Evolutionary conservation across 2,888 invertebrate genomes (phyloP).

Genomic region (Erannis defoliaria): DNA sequence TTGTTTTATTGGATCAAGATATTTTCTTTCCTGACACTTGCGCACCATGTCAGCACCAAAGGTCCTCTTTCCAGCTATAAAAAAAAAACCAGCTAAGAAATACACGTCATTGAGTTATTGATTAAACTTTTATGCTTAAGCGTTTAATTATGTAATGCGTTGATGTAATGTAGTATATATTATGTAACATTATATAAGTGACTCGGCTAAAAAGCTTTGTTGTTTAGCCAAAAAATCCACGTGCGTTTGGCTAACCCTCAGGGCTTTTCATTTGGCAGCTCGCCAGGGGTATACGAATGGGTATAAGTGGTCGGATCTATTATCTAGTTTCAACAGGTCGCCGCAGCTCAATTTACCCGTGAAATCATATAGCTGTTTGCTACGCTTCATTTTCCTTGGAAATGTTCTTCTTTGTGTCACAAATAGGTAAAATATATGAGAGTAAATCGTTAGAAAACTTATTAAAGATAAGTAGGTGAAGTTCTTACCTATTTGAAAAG

Average conservation of each 20-base stretch:
- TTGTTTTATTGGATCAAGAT: too few relatives aligned
- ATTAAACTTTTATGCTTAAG: too few relatives aligned
- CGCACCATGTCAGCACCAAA: too few relatives aligned
- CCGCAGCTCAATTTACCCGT: conserved; percentile 21
- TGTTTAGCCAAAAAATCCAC: background rate
- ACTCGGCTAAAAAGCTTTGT: background rate
- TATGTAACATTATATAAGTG: background rate
- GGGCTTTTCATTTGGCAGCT: conserved; percentile 38
- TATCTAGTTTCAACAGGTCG: conserved; percentile 43
- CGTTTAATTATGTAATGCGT: too few relatives aligned
- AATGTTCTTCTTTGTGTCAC: conserved; percentile 4
- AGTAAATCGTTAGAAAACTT: too few relatives aligned
- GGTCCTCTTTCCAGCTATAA: too few relatives aligned
- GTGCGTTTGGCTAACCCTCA: background rate
- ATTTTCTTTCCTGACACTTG: too few relatives aligned
- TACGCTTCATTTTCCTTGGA: conserved; percentile 9
- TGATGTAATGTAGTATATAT: too few relatives aligned
- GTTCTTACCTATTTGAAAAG: background rate
- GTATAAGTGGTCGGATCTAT: conserved; percentile 36
- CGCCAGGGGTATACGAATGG: conserved; percentile 36
- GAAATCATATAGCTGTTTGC: conserved; percentile 15
- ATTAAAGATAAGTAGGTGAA: background rate
- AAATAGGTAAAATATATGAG: background rate
- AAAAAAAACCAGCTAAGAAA: too few relatives aligned
- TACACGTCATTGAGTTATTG: too few relatives aligned